A percentile compares a stretch with the other conserved stretches of the same genome.
These are phyloP conservation scores for Globicephala melas DNA, from an alignment of 2,113 vertebrate genomes.

Conservation along the genomic window DNA sequence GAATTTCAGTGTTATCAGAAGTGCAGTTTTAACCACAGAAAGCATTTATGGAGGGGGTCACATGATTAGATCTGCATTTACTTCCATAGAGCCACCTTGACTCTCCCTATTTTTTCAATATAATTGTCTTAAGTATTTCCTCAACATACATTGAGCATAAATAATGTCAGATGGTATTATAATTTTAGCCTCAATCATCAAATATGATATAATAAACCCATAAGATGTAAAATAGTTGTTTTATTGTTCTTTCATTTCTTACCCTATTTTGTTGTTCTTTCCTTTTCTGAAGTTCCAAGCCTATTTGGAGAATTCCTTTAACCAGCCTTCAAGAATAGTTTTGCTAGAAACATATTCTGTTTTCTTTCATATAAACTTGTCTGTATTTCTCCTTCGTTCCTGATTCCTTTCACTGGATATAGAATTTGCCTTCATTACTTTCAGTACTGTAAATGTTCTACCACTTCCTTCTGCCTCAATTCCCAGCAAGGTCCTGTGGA, in stretches of 20 bases:
- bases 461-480: neutral
- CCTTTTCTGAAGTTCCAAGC: neutral
- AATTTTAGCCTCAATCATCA: neutral
- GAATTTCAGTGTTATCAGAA: neutral
- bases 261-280: neutral
- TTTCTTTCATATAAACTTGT: neutral
- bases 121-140: neutral
- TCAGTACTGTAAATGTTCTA: neutral
- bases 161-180: neutral
- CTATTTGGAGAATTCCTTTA: neutral
- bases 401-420: neutral
- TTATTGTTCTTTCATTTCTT: neutral
- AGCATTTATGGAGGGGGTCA: neutral
- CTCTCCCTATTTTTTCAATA: neutral
- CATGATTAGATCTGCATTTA: neutral
- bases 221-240: neutral
- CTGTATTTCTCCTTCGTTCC: neutral
- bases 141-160: neutral
- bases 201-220: neutral
- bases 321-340: neutral
- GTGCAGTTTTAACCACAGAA: neutral
- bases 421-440: neutral
- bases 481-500: neutral
- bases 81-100: neutral
- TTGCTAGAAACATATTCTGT: neutral